These are phyloP conservation scores for Cataglyphis hispanica DNA, from an alignment of 1,140 invertebrate species.

Conservation along the genomic window DNA sequence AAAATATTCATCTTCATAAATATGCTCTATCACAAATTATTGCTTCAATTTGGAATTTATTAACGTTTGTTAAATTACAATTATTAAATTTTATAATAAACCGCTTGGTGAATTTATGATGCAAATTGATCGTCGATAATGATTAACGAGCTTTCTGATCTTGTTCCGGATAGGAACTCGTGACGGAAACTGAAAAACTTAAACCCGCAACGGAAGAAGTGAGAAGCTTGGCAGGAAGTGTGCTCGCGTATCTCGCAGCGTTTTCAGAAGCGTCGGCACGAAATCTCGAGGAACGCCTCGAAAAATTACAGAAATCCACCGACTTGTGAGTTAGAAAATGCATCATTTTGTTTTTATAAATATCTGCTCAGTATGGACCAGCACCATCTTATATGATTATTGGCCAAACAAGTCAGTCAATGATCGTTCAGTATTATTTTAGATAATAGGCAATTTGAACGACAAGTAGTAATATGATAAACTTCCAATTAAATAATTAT, in stretches of 20 bases:
- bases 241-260: constrained; percentile 88
- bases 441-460: neutral
- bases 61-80: neutral
- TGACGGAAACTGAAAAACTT: constrained; percentile 88
- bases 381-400: neutral
- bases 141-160: constrained; percentile 8
- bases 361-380: constrained; percentile 37
- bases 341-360: constrained; percentile 55
- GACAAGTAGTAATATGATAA: neutral
- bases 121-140: neutral
- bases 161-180: constrained; percentile 87
- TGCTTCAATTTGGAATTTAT: neutral
- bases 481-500: neutral
- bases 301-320: constrained; percentile 87
- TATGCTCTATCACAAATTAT: neutral
- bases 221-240: constrained; percentile 85
- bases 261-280: constrained; percentile 88
- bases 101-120: neutral
- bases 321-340: constrained; percentile 88
- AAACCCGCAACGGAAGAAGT: constrained; percentile 85
- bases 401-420: neutral
- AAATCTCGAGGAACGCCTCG: constrained; percentile 87
- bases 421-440: constrained; percentile 8
- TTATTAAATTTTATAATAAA: neutral
- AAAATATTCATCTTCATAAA: neutral